Percentiles rank a stretch among this genome's conserved stretches.
Evolutionary conservation across 1,140 invertebrate genomes (phyloP).

Genomic region (Drosophila takahashii): DNA sequence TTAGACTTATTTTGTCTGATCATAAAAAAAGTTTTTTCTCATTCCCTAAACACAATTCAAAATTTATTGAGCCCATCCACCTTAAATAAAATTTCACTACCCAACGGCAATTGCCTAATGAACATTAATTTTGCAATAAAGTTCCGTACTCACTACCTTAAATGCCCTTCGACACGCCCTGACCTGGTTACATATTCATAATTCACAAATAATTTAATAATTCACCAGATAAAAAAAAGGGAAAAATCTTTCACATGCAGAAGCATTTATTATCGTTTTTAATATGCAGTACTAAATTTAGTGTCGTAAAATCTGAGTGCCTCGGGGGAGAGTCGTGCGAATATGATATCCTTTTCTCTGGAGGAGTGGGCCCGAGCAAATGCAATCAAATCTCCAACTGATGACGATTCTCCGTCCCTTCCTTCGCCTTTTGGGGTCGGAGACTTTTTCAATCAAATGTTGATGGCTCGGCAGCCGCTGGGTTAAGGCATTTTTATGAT

Average conservation of each 20-base stretch:
- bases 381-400: slow-evolving; percentile 76
- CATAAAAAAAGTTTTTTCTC: not conserved
- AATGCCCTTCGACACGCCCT: not conserved
- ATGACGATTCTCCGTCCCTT: slow-evolving; percentile 46
- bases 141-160: not conserved
- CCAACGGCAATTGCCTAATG: slow-evolving; percentile 9
- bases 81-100: slow-evolving; percentile 25
- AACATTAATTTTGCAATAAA: slow-evolving; percentile 32
- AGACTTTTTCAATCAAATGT: slow-evolving; percentile 77
- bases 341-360: slow-evolving; percentile 27
- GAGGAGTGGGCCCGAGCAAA: slow-evolving; percentile 34
- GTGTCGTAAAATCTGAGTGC: slow-evolving; percentile 67
- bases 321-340: slow-evolving; percentile 19
- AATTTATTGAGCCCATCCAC: slow-evolving; percentile 4
- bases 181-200: slow-evolving; percentile 50
- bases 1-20: too few relatives aligned
- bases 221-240: slow-evolving; percentile 46
- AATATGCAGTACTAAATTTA: slow-evolving; percentile 65
- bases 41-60: not conserved
- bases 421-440: slow-evolving; percentile 11
- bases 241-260: slow-evolving; percentile 36
- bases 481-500: slow-evolving; percentile 72
- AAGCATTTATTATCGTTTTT: slow-evolving; percentile 63
- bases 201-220: slow-evolving; percentile 70
- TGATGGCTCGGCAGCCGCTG: slow-evolving; percentile 53